phyloP scores from a whole-genome alignment of 2,113 vertebrate genomes.

The Zosterops lateralis region DNA sequence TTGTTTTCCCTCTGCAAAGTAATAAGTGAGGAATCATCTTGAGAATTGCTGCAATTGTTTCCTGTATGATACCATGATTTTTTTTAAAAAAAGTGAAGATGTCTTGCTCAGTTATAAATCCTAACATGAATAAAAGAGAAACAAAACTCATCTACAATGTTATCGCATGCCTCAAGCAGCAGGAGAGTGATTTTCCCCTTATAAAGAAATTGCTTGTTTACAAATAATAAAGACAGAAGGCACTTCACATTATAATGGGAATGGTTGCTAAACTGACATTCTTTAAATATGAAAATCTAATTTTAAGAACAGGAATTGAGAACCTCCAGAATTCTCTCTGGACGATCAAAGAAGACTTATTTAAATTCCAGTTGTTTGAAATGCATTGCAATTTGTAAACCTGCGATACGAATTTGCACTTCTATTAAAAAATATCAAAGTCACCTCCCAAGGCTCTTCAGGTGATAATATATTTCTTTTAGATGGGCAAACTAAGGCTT shows the following conservation, averaged over 20 bases:
- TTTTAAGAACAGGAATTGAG: not conserved
- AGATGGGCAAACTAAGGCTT: not conserved
- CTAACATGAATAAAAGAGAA: not conserved
- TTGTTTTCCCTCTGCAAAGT: not conserved
- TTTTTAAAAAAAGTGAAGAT: not conserved
- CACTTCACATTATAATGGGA: not conserved
- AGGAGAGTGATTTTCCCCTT: not conserved
- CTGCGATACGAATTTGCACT: not conserved
- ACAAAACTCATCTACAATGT: not conserved
- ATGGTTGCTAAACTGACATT: not conserved
- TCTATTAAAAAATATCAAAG: conserved; percentile 17
- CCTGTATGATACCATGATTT: not conserved
- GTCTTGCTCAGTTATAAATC: not conserved
- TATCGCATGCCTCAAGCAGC: not conserved
- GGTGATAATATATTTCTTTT: not conserved
- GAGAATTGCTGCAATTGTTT: not conserved
- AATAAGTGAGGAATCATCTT: not conserved
- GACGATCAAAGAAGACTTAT: not conserved
- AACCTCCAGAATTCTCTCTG: not conserved
- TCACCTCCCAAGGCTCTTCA: not conserved
- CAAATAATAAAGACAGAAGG: not conserved
- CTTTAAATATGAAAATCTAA: not conserved
- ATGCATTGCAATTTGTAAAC: conserved; percentile 12
- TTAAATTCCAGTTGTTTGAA: conserved; percentile 31
- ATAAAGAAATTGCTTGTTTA: not conserved